phyloP scores from a whole-genome alignment of 2,113 vertebrate species.

The Ploceus nigricollis region DNA sequence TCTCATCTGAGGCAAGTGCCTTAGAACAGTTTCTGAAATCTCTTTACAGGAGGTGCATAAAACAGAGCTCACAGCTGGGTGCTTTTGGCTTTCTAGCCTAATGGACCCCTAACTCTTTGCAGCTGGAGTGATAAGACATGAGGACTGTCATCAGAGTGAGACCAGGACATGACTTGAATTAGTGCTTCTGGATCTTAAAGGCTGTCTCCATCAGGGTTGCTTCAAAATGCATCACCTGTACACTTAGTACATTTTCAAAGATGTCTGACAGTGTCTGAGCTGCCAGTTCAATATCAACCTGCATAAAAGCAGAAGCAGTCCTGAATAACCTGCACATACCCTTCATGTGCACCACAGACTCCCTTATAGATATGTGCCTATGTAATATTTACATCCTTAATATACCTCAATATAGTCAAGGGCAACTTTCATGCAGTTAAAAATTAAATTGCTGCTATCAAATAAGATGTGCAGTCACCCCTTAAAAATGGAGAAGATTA shows the following conservation, averaged over 20 bases:
- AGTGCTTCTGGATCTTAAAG: background rate
- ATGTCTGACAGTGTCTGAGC: background rate
- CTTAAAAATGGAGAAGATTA: constrained; percentile 63
- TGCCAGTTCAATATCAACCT: background rate
- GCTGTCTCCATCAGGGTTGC: background rate
- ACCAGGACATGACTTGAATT: background rate
- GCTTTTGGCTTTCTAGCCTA: background rate
- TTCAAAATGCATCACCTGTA: background rate
- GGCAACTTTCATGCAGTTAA: background rate
- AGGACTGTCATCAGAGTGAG: background rate
- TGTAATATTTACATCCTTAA: constrained; percentile 20
- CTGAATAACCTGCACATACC: background rate
- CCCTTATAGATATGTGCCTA: background rate
- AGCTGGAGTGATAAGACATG: background rate
- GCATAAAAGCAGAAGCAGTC: background rate
- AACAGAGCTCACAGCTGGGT: background rate
- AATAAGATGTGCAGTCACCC: constrained; percentile 13
- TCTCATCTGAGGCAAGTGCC: background rate
- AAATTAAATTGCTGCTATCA: constrained; percentile 52
- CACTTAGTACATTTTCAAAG: background rate
- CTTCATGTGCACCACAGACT: background rate
- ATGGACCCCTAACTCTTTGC: background rate
- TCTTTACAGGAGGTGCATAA: background rate
- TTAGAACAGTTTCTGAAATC: background rate
- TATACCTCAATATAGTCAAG: background rate